Evolutionary conservation across 2,113 vertebrate genomes (phyloP).

Genomic region (Trematomus loennbergii): DNA sequence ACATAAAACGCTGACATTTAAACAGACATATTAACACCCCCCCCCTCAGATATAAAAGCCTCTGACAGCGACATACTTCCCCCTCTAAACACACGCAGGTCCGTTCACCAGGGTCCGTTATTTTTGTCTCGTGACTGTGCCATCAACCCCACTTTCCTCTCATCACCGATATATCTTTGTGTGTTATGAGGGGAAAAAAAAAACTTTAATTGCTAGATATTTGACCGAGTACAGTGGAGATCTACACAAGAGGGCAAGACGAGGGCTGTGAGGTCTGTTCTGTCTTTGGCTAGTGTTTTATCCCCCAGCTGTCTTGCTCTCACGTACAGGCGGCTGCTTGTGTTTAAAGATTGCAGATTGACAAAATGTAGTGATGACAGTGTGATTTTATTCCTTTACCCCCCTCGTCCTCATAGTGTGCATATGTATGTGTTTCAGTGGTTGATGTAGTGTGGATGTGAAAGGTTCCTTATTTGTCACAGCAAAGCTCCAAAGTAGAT

Average conservation of each 20-base stretch:
- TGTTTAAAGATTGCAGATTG: conserved; percentile 37
- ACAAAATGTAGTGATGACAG: conserved; percentile 71
- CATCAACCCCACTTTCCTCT: not conserved
- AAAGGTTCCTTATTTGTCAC: conserved; percentile 41
- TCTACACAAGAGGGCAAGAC: conserved; percentile 20
- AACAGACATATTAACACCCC: conserved; percentile 58
- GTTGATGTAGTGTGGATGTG: conserved; percentile 64
- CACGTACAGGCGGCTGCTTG: conserved; percentile 29
- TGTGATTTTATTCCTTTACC: conserved; percentile 22
- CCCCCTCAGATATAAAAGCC: conserved; percentile 66
- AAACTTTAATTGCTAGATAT: conserved; percentile 17
- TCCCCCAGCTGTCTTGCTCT: conserved; percentile 2
- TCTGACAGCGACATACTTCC: conserved; percentile 38
- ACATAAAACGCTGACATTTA: conserved; percentile 59
- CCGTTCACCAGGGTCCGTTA: conserved; percentile 24
- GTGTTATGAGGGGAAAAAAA: conserved; percentile 8
- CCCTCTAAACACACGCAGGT: conserved; percentile 42
- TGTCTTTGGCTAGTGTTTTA: conserved; percentile 82
- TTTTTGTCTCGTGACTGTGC: conserved; percentile 17
- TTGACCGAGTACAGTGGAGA: conserved; percentile 36
- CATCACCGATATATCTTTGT: conserved; percentile 26
- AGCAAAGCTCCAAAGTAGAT: conserved; percentile 20
- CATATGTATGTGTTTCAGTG: conserved; percentile 41
- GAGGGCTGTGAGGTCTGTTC: conserved; percentile 45
- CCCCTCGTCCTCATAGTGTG: conserved; percentile 29